These are phyloP conservation scores for Artibeus jamaicensis DNA, from an alignment of 2,797 vertebrate species.

Conservation along the genomic window DNA sequence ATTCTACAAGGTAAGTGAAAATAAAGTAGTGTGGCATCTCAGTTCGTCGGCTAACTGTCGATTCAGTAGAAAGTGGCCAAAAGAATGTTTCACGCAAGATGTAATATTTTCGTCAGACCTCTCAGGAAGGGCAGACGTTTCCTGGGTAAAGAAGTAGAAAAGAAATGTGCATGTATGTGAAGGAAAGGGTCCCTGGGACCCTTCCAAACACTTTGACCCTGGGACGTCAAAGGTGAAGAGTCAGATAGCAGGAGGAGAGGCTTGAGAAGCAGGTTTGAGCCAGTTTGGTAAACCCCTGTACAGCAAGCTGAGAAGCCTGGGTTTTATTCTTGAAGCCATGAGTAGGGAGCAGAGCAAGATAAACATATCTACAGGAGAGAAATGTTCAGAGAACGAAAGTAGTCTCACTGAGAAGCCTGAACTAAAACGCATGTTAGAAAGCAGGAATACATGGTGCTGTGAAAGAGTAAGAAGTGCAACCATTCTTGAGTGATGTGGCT, in stretches of 20 bases:
- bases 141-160: neutral
- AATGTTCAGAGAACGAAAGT: neutral
- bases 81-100: neutral
- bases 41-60: neutral
- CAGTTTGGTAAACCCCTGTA: neutral
- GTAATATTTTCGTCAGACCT: neutral
- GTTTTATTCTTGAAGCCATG: neutral
- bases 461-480: neutral
- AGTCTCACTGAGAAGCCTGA: neutral
- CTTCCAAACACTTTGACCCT: too few species aligned
- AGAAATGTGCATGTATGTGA: neutral
- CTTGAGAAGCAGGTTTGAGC: neutral
- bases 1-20: neutral
- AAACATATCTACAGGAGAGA: neutral
- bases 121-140: neutral
- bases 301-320: neutral
- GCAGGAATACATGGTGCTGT: rapidly evolving
- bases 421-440: neutral
- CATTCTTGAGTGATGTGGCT: neutral
- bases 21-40: neutral
- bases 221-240: neutral
- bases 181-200: neutral
- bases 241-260: neutral
- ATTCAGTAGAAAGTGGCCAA: neutral
- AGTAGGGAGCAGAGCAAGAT: neutral